These are phyloP conservation scores for Hyperoplus immaculatus DNA, from an alignment of 2,797 vertebrate genomes.

Conservation along the genomic window DNA sequence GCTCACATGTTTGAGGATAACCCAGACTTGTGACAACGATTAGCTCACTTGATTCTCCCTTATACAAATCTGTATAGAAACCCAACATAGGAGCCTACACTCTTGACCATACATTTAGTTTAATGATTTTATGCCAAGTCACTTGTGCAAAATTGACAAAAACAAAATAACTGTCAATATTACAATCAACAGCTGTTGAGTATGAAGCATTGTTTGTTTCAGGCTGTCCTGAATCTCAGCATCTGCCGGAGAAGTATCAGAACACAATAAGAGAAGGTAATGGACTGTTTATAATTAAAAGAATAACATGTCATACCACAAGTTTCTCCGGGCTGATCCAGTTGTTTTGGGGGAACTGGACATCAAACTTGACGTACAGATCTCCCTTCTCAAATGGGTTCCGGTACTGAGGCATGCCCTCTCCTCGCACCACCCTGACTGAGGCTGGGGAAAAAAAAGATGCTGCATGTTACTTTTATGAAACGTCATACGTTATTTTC, in stretches of 20 bases:
- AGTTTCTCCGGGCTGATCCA: slow-evolving; percentile 98
- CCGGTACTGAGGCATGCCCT: slow-evolving; percentile 98
- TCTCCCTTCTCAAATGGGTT: slow-evolving; percentile 99
- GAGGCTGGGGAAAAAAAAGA: slow-evolving; percentile 84
- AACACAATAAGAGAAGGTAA: neutral
- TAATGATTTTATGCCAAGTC: neutral
- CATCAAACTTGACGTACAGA: slow-evolving; percentile 96
- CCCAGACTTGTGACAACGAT: neutral
- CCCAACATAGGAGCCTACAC: neutral
- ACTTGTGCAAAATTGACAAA: too few relatives aligned
- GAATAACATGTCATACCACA: slow-evolving; percentile 79
- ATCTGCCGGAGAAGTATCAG: neutral
- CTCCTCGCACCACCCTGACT: slow-evolving; percentile 93
- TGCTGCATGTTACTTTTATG: neutral
- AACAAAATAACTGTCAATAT: neutral
- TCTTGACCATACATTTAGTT: neutral
- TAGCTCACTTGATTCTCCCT: neutral
- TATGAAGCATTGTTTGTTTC: neutral
- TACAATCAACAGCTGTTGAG: neutral
- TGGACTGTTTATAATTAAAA: neutral
- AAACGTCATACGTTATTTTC: neutral
- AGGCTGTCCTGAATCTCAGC: neutral
- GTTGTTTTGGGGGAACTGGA: slow-evolving; percentile 98
- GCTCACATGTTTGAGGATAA: neutral
- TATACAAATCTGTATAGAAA: neutral